Base-by-base conservation (phyloP, 1,140 invertebrate species). In the Rhopalosiphum maidis region DNA sequence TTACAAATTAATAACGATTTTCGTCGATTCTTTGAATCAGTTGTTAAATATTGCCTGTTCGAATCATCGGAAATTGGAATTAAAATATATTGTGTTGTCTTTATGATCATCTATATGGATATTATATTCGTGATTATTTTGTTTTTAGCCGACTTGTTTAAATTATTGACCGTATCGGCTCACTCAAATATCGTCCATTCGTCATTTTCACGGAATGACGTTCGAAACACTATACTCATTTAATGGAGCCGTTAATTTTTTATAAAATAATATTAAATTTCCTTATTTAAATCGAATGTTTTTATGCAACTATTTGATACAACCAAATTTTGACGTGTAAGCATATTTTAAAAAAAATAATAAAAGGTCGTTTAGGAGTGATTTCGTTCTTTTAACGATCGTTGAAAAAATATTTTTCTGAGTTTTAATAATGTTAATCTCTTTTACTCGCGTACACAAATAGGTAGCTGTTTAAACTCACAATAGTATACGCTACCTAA, bases 191-290 rank as follows among this genome's bases (percentile, higher is more conserved):
- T 83, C 77, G 90, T 23, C 90, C n/a, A 91, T n/a, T 91, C 68
- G 90, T 82, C 60, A 68, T 82, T 91, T 91, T 82, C 90, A 82
- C n/a, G 30, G 90, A 91, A 91, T 11, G 43, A 91, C 8, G 43
- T 83, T 25, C 30, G 68, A 77, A 91, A 91, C 30, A 91, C 68
- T 43, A 91, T 37, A 55, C 54, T 90, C 2, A 22, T 85, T 85
- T 85, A 85, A 43, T 41, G 7, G 41, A 85, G 23, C 41, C 22
- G 23, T 43, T 43, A 25, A n/a, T 85, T 85, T 37, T 90, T 89
- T 89, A 41, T 90, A 4, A 1, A 41, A 55, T n/a, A n/a, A 90
- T 90, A 90, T 90, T 55, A 55, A 91, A 89, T 89, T 89, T 89
- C 87, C 87, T 89, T n/a, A 6, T 54, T 51, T 51, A 9, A 51